Evolutionary conservation across 2,888 invertebrate genomes (phyloP).

Genomic region (Euspilapteryx auroguttella): DNA sequence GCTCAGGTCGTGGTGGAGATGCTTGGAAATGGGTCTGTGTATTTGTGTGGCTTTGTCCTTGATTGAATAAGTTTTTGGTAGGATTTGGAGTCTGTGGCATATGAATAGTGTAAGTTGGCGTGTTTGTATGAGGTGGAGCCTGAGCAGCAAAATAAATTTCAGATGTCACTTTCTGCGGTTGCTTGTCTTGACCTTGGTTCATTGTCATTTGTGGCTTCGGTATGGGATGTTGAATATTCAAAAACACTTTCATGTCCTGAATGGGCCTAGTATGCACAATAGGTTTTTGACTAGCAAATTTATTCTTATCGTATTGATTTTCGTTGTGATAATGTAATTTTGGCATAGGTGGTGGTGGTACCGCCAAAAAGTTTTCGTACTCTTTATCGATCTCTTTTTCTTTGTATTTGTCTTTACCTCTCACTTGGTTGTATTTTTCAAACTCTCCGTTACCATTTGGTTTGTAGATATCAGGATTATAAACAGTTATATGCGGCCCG

Average conservation of each 20-base stretch:
- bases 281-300: slow-evolving; percentile 34
- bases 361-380: slow-evolving; percentile 49
- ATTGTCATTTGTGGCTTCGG: slow-evolving; percentile 14
- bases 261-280: slow-evolving; percentile 42
- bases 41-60: slow-evolving; percentile 10
- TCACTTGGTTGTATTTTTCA: slow-evolving; percentile 23
- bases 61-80: slow-evolving; percentile 14
- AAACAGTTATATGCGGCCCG: slow-evolving; percentile 43
- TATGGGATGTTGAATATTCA: slow-evolving; percentile 46
- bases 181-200: slow-evolving; percentile 20
- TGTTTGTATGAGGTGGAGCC: slow-evolving; percentile 29
- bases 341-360: slow-evolving; percentile 49
- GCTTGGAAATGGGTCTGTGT: slow-evolving; percentile 5
- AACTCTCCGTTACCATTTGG: slow-evolving; percentile 24
- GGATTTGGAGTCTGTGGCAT: slow-evolving; percentile 23
- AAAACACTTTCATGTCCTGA: slow-evolving; percentile 46
- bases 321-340: slow-evolving; percentile 31
- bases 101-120: slow-evolving; percentile 40
- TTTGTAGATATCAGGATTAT: slow-evolving; percentile 34
- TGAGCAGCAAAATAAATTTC: slow-evolving; percentile 53
- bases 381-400: slow-evolving; percentile 45
- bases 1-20: slow-evolving; percentile 4
- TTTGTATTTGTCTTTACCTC: slow-evolving; percentile 20
- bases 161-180: slow-evolving; percentile 44
- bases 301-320: slow-evolving; percentile 25